Conservation (phyloP, 2,888 invertebrate genomes). For the Hemaris fuciformis region DNA sequence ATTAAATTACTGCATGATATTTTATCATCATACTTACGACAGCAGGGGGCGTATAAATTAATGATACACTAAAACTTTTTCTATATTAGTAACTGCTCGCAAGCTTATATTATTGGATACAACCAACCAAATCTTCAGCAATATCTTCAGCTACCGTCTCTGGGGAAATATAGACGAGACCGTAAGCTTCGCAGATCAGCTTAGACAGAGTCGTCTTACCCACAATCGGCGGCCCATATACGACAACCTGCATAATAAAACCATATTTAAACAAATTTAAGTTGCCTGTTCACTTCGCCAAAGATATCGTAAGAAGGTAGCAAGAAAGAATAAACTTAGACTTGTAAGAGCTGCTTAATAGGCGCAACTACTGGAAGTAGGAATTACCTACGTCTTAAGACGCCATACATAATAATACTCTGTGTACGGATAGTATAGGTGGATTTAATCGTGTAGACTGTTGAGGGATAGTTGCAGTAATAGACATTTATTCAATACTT, state of each 20-base stretch:
- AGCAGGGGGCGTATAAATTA: neutral
- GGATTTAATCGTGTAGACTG: too few species aligned
- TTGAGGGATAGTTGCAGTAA: too few species aligned
- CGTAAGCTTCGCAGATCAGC: constrained; percentile 80
- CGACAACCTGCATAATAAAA: constrained; percentile 65
- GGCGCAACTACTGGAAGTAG: too few species aligned
- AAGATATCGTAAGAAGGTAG: too few species aligned
- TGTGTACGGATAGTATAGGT: too few species aligned
- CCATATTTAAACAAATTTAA: too few species aligned
- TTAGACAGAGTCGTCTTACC: constrained; percentile 84
- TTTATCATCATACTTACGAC: neutral
- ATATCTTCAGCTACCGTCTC: constrained; percentile 79
- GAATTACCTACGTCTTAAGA: too few species aligned
- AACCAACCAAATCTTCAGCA: constrained; percentile 78
- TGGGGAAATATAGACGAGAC: constrained; percentile 78
- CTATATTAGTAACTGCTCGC: neutral
- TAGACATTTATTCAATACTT: too few species aligned
- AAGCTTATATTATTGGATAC: neutral
- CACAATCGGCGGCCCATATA: constrained; percentile 85
- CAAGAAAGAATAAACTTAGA: too few species aligned
- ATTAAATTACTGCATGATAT: neutral
- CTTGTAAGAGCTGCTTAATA: too few species aligned
- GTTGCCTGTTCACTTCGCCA: too few species aligned
- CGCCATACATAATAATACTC: too few species aligned
- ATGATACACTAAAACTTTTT: neutral